These are phyloP conservation scores for Cosmia trapezina DNA, from an alignment of 2,888 invertebrate species.

Conservation along the genomic window DNA sequence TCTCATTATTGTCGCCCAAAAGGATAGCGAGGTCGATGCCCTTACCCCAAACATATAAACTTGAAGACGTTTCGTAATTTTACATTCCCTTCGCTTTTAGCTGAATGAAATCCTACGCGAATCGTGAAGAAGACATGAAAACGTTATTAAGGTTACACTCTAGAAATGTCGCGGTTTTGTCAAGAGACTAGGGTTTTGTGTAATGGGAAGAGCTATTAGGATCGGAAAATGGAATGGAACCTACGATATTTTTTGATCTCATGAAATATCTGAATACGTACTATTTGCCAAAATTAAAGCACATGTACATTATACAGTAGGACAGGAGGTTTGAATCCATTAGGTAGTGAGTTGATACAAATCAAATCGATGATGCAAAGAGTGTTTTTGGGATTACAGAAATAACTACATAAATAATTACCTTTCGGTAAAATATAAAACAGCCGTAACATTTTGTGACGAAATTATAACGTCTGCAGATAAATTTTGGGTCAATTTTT, in stretches of 20 bases:
- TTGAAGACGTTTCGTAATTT: constrained; percentile 60
- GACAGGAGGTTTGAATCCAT: no score
- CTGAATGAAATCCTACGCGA: constrained; percentile 69
- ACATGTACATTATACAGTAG: no score
- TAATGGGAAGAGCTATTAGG: not conserved
- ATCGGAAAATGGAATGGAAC: not conserved
- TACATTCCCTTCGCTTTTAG: constrained; percentile 70
- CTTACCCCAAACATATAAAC: constrained; percentile 58
- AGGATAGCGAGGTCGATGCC: constrained; percentile 60
- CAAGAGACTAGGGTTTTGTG: constrained; percentile 22
- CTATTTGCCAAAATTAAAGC: no score
- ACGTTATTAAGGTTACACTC: constrained; percentile 63
- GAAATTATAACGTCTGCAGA: not conserved
- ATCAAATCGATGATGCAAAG: no score
- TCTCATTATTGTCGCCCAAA: constrained; percentile 65
- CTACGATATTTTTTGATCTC: not conserved
- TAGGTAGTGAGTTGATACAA: no score
- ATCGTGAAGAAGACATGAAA: constrained; percentile 65
- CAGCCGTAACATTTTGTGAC: not conserved
- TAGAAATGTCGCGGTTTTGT: constrained; percentile 37
- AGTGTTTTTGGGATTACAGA: not conserved
- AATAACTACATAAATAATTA: no score
- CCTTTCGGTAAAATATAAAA: no score
- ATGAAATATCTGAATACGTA: no score
- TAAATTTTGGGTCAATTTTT: not conserved